These are phyloP conservation scores for Malurus alboscapulatus DNA, from an alignment of 2,113 vertebrate species.

Conservation along the genomic window DNA sequence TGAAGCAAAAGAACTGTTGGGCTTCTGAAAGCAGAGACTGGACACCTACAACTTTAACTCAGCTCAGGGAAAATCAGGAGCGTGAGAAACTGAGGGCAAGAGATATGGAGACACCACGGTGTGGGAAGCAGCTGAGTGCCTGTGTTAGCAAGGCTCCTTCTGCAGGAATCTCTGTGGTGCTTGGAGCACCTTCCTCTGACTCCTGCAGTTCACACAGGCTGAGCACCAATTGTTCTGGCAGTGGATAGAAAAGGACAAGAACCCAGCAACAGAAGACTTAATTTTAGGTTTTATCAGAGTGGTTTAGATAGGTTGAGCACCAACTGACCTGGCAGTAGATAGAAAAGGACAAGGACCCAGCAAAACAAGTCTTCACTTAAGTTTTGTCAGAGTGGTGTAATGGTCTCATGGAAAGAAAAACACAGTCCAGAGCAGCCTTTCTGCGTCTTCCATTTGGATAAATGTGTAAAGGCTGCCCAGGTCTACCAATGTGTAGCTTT, in stretches of 20 bases:
- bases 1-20: neutral
- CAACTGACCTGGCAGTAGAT: rapidly evolving
- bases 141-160: neutral
- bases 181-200: neutral
- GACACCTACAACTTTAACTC: neutral
- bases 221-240: neutral
- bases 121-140: neutral
- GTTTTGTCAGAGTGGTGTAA: neutral
- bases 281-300: neutral
- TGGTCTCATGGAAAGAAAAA: neutral
- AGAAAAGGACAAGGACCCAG: neutral
- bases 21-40: neutral
- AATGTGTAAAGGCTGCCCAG: neutral
- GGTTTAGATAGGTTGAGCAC: neutral
- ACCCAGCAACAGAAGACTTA: neutral
- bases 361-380: neutral
- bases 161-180: neutral
- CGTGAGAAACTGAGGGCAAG: neutral
- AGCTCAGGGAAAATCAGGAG: neutral
- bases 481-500: neutral
- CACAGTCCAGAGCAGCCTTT: neutral
- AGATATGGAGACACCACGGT: neutral
- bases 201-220: neutral
- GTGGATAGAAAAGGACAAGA: neutral
- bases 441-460: neutral